phyloP scores from a whole-genome alignment of 1,140 invertebrate species.

The Thalassaphorura encarpata region DNA sequence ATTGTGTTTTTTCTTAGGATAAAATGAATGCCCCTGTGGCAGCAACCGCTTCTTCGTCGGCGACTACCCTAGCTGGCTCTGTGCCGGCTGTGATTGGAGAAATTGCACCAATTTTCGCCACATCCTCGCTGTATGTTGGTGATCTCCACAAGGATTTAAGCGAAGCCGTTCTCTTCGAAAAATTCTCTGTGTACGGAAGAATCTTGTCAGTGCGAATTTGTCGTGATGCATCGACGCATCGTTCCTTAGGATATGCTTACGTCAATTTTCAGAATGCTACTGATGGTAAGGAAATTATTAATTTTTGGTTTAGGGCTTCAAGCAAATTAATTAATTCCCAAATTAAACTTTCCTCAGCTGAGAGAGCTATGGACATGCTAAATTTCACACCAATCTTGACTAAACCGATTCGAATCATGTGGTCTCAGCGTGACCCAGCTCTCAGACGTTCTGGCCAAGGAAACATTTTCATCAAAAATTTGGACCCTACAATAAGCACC shows the following conservation, averaged over 20 bases:
- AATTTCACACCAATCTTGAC: slow-evolving; percentile 98
- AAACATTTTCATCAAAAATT: slow-evolving; percentile 99
- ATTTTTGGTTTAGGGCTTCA: not conserved
- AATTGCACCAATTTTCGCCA: slow-evolving; percentile 75
- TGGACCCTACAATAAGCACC: slow-evolving; percentile 98
- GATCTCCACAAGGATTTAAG: slow-evolving; percentile 97
- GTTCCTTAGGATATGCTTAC: slow-evolving; percentile 98
- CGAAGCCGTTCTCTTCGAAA: slow-evolving; percentile 98
- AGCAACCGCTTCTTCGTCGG: too few relatives aligned
- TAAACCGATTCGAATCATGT: slow-evolving; percentile 98
- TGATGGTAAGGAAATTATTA: slow-evolving; percentile 62
- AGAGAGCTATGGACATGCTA: slow-evolving; percentile 98
- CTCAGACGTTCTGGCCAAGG: slow-evolving; percentile 96
- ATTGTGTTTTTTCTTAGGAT: too few relatives aligned
- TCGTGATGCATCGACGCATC: slow-evolving; percentile 90
- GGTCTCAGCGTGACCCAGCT: slow-evolving; percentile 98
- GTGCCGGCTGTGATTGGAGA: too few relatives aligned
- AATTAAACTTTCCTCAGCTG: slow-evolving; percentile 74
- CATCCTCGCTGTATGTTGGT: slow-evolving; percentile 97
- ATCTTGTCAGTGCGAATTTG: slow-evolving; percentile 98
- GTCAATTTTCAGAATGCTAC: slow-evolving; percentile 99
- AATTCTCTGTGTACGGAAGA: slow-evolving; percentile 95
- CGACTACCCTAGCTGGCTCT: too few relatives aligned
- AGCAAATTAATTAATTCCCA: slow-evolving; percentile 1
- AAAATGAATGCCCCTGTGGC: too few relatives aligned